Percentiles rank a stretch among this genome's conserved stretches.
These are phyloP conservation scores for Aix galericulata DNA, from an alignment of 2,113 vertebrate species.

Conservation along the genomic window DNA sequence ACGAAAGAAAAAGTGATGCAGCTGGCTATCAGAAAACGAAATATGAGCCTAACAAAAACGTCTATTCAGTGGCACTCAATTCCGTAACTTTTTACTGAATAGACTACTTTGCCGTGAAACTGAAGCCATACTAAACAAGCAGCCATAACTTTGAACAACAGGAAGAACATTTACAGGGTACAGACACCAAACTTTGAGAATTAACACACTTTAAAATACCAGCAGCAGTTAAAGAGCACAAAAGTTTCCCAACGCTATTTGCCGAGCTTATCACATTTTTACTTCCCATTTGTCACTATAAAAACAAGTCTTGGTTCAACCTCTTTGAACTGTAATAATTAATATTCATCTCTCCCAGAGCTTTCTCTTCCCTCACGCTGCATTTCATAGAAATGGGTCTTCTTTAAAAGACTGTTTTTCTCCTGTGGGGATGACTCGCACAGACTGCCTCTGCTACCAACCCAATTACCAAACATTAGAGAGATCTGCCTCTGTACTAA, in stretches of 20 bases:
- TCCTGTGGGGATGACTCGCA: background rate
- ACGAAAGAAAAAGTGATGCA: background rate
- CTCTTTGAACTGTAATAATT: background rate
- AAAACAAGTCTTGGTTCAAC: background rate
- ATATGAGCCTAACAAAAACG: background rate
- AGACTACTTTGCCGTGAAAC: background rate
- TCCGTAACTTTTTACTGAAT: background rate
- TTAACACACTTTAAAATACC: background rate
- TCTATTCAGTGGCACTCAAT: background rate
- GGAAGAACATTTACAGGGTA: background rate
- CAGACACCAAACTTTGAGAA: background rate
- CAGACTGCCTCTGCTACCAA: background rate
- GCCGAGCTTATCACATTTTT: background rate
- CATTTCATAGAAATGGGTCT: background rate
- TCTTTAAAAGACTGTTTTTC: background rate
- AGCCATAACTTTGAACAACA: background rate
- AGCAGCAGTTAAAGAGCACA: background rate
- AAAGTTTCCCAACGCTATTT: background rate
- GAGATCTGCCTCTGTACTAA: background rate
- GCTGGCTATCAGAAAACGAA: background rate
- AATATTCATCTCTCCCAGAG: background rate
- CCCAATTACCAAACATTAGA: background rate
- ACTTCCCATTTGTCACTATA: background rate
- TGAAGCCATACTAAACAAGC: background rate
- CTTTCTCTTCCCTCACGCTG: background rate